Percentiles rank a stretch among this genome's conserved stretches.
phyloP scores from a whole-genome alignment of 2,113 vertebrate species.

The Ciconia stormi region DNA sequence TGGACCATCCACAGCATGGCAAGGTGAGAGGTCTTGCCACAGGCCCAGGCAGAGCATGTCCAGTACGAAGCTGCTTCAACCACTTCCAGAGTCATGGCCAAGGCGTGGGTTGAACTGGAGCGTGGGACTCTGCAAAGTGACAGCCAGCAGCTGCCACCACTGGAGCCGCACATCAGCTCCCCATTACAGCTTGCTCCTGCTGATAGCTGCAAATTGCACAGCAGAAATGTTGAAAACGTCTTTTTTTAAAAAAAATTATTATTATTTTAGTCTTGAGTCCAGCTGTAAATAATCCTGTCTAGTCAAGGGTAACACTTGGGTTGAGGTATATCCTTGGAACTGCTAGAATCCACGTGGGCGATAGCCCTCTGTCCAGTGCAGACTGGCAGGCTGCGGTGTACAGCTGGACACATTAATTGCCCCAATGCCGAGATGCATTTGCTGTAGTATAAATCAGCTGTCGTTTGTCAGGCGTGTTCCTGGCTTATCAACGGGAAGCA shows the following conservation, averaged over 20 bases:
- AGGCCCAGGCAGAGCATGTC: not conserved
- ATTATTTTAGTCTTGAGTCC: not conserved
- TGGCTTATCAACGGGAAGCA: not conserved
- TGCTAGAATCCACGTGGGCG: rapidly evolving
- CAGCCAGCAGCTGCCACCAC: not conserved
- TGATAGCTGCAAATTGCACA: not conserved
- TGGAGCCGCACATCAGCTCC: not conserved
- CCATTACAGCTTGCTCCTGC: not conserved
- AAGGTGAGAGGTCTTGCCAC: not conserved
- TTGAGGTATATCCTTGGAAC: not conserved
- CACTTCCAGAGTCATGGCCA: not conserved
- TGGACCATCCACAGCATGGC: not conserved
- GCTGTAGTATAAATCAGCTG: not conserved
- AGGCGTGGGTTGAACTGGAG: not conserved
- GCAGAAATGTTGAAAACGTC: not conserved
- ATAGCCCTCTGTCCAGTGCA: rapidly evolving
- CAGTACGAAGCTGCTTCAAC: not conserved
- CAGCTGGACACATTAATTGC: not conserved
- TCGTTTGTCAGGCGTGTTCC: not conserved
- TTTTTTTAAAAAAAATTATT: not conserved
- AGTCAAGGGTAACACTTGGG: not conserved
- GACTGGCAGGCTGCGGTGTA: not conserved
- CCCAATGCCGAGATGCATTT: not conserved
- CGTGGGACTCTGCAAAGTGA: not conserved
- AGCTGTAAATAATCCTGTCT: not conserved